Evolutionary conservation across 2,888 invertebrate genomes (phyloP), one percentile per base, ranked within the genome.

Genomic region (Sylvicola cinctus): DNA sequence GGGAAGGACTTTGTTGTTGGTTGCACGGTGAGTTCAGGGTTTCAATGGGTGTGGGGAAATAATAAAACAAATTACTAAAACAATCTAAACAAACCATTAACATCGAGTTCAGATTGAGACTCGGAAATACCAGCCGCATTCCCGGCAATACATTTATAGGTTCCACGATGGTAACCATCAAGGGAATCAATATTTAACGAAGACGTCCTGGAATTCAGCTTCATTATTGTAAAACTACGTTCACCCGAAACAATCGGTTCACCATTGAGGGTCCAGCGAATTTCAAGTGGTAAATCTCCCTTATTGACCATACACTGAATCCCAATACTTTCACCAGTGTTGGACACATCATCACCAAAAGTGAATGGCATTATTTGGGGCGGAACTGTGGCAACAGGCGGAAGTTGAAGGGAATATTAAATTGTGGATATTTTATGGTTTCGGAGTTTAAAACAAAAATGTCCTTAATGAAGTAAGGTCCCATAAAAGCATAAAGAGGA

Each of bases 271-370:
- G 62, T 70, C 83, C 83, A 85, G 33, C 65, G 65, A 38, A 87
- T 76, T 41, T 65, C 66, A 37, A 87, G 62, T 16, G 85, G 85
- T 41, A 72, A 57, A 54, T 87, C 85, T 33, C 85, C 81, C 54
- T 78, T 76, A 40, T 65, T 67, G 25, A 76, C 73, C 46, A 73
- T 69, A 52, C 81, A 83, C 39, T 69, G 68, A 11, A 70, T 66
- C 29, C 74, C 72, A 25, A 71, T 66, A 50, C 68, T 66, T 46
- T 76, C 75, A 36, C 74, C 75, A 36, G 70, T 70, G 47, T 76
- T 73, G 12, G 71, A 62, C 3, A 73, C 67, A 39, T 74, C 73
- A 33, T 69, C 66, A 40, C 77, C 78, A 45, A 80, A 76, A 45
- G 66, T 65, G 48, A 79, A 75, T 20, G 74, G 75, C 44, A 68